Percentiles rank a stretch among this genome's conserved stretches.
phyloP scores from a whole-genome alignment of 2,888 invertebrate species.

The Cerastis leucographa region DNA sequence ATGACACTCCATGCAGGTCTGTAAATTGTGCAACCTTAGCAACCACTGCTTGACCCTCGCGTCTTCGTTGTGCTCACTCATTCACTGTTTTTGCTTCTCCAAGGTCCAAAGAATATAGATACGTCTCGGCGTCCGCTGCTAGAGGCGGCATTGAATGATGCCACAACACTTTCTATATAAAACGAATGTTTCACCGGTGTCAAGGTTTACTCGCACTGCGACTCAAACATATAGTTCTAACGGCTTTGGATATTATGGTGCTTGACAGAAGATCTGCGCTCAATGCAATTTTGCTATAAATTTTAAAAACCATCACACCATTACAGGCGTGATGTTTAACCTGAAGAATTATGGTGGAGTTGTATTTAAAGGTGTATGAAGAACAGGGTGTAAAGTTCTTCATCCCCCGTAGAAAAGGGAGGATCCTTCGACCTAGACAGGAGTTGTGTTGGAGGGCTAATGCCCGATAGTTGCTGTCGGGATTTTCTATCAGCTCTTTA shows the following conservation, averaged over 20 bases:
- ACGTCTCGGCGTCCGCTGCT: background rate
- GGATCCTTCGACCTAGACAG: too few relatives aligned
- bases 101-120: constrained; percentile 26
- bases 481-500: too few relatives aligned
- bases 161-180: background rate
- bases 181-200: background rate
- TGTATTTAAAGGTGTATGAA: background rate
- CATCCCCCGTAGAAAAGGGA: too few relatives aligned
- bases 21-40: constrained; percentile 23
- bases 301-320: too few relatives aligned
- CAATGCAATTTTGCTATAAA: too few relatives aligned
- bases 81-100: constrained; percentile 34
- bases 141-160: background rate
- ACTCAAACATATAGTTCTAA: too few relatives aligned
- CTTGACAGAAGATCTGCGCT: background rate
- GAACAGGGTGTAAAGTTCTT: too few relatives aligned
- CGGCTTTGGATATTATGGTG: background rate
- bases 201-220: too few relatives aligned
- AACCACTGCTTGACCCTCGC: constrained; percentile 37
- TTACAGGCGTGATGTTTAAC: too few relatives aligned
- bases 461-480: too few relatives aligned
- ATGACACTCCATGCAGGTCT: background rate
- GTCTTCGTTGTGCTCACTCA: constrained; percentile 1
- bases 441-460: too few relatives aligned
- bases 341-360: background rate